These are phyloP conservation scores for Myoxocephalus aenaeus DNA, from an alignment of 2,797 vertebrate species.

Conservation along the genomic window DNA sequence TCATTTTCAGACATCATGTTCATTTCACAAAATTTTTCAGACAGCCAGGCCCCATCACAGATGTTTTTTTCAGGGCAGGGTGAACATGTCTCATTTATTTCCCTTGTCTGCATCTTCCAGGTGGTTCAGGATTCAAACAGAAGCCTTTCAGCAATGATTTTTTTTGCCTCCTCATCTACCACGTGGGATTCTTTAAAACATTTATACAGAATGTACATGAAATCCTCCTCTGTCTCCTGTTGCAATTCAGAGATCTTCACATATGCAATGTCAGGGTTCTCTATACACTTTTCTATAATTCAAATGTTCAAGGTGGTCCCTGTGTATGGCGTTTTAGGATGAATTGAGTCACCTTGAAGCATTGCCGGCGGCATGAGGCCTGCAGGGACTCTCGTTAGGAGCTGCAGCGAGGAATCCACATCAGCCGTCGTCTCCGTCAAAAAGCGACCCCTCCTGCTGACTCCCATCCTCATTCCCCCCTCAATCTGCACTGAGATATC, in stretches of 20 bases:
- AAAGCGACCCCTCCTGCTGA: constrained; percentile 52
- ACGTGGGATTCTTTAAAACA: constrained; percentile 36
- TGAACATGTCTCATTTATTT: constrained; percentile 51
- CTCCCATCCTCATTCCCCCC: constrained; percentile 21
- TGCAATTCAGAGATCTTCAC: constrained; percentile 29
- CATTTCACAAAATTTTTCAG: constrained; percentile 23
- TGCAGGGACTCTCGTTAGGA: constrained; percentile 64
- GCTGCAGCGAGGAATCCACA: constrained; percentile 47
- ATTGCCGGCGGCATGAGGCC: constrained; percentile 49
- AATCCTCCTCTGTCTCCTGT: constrained; percentile 12
- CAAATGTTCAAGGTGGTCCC: constrained; percentile 49
- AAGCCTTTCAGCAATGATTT: constrained; percentile 22
- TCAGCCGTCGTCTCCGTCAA: constrained; percentile 59
- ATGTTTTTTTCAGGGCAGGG: constrained; percentile 50
- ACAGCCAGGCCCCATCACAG: constrained; percentile 29
- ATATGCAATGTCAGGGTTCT: constrained; percentile 30
- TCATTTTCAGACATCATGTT: constrained; percentile 39
- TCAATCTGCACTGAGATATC: constrained; percentile 20
- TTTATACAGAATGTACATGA: constrained; percentile 34
- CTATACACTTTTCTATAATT: constrained; percentile 49
- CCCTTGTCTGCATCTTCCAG: constrained; percentile 29
- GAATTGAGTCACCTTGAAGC: constrained; percentile 63
- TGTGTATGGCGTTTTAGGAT: constrained; percentile 41
- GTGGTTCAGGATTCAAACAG: constrained; percentile 31
- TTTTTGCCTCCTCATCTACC: constrained; percentile 25